phyloP scores from a whole-genome alignment of 2,797 vertebrate species.

The Poeciliopsis infans region DNA sequence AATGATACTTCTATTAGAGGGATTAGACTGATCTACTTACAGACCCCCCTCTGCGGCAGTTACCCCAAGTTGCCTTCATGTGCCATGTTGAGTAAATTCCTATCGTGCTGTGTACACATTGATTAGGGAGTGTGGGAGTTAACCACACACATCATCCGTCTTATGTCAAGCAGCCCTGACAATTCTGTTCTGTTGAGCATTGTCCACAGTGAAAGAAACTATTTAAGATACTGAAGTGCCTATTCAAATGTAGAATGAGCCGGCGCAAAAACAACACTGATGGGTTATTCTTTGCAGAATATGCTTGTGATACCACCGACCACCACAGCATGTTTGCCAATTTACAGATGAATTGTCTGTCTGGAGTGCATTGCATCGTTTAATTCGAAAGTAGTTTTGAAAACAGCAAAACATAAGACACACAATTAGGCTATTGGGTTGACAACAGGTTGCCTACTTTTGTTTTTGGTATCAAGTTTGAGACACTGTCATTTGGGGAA shows the following conservation, averaged over 20 bases:
- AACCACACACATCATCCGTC: conserved; percentile 69
- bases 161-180: conserved; percentile 70
- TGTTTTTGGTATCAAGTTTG: conserved; percentile 72
- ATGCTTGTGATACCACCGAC: conserved; percentile 1
- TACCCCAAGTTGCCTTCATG: conserved; percentile 80
- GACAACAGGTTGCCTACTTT: conserved; percentile 45
- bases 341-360: conserved; percentile 5
- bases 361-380: conserved; percentile 5
- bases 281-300: conserved; percentile 10
- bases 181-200: conserved; percentile 55
- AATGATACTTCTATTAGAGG: conserved; percentile 82
- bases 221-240: conserved; percentile 42
- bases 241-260: conserved; percentile 29
- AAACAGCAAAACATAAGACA: conserved; percentile 29
- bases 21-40: conserved; percentile 82
- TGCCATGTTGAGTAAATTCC: conserved; percentile 79
- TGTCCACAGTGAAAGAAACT: conserved; percentile 52
- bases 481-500: conserved; percentile 80
- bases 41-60: conserved; percentile 78
- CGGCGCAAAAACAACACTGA: not conserved
- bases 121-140: conserved; percentile 75
- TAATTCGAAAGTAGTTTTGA: conserved; percentile 7
- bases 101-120: conserved; percentile 74
- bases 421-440: conserved; percentile 9
- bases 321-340: not conserved